Conservation (phyloP, 2,797 vertebrate species). For the Falco rusticolus region DNA sequence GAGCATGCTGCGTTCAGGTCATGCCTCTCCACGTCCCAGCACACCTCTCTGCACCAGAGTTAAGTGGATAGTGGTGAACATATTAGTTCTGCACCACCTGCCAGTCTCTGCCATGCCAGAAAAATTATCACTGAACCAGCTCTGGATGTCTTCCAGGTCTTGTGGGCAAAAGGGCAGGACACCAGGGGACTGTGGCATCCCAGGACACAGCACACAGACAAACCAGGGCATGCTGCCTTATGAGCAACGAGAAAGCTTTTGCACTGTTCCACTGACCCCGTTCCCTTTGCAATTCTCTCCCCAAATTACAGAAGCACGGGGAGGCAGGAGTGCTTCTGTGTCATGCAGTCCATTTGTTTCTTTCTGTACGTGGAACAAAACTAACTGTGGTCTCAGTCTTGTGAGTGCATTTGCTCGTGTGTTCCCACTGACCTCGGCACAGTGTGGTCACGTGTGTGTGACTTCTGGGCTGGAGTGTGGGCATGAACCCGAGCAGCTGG, state of each 20-base stretch:
- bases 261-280: background rate
- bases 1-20: background rate
- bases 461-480: background rate
- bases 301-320: background rate
- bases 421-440: fast-evolving
- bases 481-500: background rate
- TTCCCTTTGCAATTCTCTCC: background rate
- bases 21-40: background rate
- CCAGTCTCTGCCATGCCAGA: background rate
- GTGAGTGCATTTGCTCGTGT: fast-evolving
- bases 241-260: background rate
- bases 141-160: background rate
- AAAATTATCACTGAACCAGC: background rate
- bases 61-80: background rate
- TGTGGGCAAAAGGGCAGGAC: background rate
- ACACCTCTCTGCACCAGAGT: background rate
- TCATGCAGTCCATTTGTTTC: background rate
- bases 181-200: background rate
- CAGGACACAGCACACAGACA: background rate
- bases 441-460: fast-evolving
- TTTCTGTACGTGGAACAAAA: fast-evolving
- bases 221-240: background rate
- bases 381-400: background rate
- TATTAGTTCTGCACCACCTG: background rate
- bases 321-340: fast-evolving